phyloP scores from a whole-genome alignment of 2,113 vertebrate species.

The Coryphaenoides rupestris region DNA sequence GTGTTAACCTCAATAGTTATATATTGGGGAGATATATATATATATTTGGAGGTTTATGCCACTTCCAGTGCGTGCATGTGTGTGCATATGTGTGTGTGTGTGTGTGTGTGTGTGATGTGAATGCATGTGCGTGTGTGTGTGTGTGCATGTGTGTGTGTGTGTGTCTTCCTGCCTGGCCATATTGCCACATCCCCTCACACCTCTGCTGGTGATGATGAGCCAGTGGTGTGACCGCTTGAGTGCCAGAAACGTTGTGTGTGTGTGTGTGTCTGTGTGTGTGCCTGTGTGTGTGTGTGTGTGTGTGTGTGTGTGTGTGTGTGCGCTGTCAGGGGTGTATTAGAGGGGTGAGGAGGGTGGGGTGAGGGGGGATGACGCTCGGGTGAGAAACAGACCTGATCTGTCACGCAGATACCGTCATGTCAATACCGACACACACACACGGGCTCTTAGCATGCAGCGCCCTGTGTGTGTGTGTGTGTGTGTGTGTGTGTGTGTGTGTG shows the following conservation, averaged over 20 bases:
- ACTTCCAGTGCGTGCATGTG: slow-evolving; percentile 38
- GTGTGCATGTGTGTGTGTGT: slow-evolving; percentile 14
- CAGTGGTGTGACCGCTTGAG: slow-evolving; percentile 22
- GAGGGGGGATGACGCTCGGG: slow-evolving; percentile 17
- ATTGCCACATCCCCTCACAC: slow-evolving; percentile 59
- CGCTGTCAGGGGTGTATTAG: slow-evolving; percentile 7
- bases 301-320: background rate
- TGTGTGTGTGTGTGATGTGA: slow-evolving; percentile 6
- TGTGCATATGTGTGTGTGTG: slow-evolving; percentile 2
- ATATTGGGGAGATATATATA: background rate
- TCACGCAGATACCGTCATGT: slow-evolving; percentile 31
- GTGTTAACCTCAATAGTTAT: background rate
- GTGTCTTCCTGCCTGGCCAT: slow-evolving; percentile 56
- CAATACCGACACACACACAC: slow-evolving; percentile 25
- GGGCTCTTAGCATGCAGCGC: slow-evolving; percentile 2
- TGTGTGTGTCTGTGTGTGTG: background rate
- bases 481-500: slow-evolving; percentile 24
- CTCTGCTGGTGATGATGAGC: slow-evolving; percentile 48
- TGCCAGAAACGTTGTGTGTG: slow-evolving; percentile 19
- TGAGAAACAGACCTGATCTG: slow-evolving; percentile 51
- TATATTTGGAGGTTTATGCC: too few species aligned
- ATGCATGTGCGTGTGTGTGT: slow-evolving; percentile 15
- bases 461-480: background rate
- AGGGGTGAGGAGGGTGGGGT: slow-evolving; percentile 6
- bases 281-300: background rate